Evolutionary conservation across 2,888 invertebrate species (phyloP).

Genomic region (Pterostichus niger): DNA sequence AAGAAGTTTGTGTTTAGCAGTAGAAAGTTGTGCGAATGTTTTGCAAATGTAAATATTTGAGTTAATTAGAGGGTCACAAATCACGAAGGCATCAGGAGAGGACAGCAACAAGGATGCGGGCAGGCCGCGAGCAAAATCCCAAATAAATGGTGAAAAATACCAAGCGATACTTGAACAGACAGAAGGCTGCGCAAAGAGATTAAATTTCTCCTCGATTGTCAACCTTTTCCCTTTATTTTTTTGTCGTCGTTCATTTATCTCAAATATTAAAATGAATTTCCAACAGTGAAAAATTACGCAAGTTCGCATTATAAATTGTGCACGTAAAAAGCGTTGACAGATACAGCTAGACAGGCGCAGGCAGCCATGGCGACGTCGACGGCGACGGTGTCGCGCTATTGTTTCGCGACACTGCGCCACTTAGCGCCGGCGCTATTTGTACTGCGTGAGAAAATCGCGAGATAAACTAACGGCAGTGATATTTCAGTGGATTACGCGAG

Average conservation of each 20-base stretch:
- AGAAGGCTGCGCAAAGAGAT: constrained; percentile 16
- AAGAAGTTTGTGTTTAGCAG: not conserved
- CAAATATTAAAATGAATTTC: constrained; percentile 59
- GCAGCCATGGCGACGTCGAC: constrained; percentile 5
- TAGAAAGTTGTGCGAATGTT: constrained; percentile 6
- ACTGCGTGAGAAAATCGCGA: constrained; percentile 10
- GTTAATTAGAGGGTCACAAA: constrained; percentile 8
- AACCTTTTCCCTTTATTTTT: constrained; percentile 50
- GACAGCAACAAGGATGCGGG: not conserved
- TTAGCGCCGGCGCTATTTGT: constrained; percentile 37
- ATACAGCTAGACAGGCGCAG: constrained; percentile 23
- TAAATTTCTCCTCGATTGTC: constrained; percentile 44
- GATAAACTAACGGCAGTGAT: constrained; percentile 36
- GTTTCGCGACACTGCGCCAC: constrained; percentile 41
- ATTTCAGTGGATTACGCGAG: constrained; percentile 22
- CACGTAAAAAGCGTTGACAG: constrained; percentile 55
- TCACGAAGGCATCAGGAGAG: not conserved
- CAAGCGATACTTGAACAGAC: not conserved
- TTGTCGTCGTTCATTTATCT: constrained; percentile 58
- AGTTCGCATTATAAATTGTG: constrained; percentile 53
- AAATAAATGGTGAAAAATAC: not conserved
- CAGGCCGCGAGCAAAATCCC: not conserved
- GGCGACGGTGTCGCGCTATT: constrained; percentile 31
- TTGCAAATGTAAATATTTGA: constrained; percentile 1
- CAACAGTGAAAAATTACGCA: constrained; percentile 58